These are phyloP conservation scores for Neotoma lepida DNA, from an alignment of 2,113 vertebrate genomes.

Conservation along the genomic window DNA sequence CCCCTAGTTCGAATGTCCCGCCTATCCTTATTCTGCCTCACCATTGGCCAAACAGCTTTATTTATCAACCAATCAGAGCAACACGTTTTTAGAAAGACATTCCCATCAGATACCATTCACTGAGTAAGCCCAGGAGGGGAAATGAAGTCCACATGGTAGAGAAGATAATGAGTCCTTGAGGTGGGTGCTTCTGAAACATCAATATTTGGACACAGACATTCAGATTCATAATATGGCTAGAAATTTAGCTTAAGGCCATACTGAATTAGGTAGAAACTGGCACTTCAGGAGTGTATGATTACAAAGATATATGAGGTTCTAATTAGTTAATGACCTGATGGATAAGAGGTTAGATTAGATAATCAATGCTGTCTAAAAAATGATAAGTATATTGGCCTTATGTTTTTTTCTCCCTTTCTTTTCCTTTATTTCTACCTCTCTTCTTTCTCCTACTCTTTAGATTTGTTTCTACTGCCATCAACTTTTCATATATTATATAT, in stretches of 20 bases:
- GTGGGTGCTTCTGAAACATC: not conserved
- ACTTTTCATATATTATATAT: not conserved
- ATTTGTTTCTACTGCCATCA: not conserved
- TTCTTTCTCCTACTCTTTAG: not conserved
- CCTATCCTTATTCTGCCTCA: too few species aligned
- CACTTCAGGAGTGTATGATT: not conserved
- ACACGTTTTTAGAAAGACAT: too few species aligned
- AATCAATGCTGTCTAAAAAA: not conserved
- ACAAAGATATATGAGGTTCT: not conserved
- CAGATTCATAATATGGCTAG: not conserved
- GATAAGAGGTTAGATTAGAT: not conserved
- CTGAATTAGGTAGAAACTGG: not conserved
- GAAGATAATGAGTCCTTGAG: not conserved
- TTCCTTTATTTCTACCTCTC: not conserved
- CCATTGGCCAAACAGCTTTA: too few species aligned
- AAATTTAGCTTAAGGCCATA: not conserved
- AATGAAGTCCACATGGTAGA: not conserved
- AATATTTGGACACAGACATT: not conserved
- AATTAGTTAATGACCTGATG: not conserved
- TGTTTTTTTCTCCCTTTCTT: not conserved
- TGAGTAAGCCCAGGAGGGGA: not conserved
- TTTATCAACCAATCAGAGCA: too few species aligned
- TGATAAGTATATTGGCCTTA: not conserved
- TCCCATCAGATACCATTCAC: not conserved
- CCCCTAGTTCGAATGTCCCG: too few species aligned